Evolutionary conservation across 2,888 invertebrate species (phyloP).

Genomic region (Nomada goodeniana): DNA sequence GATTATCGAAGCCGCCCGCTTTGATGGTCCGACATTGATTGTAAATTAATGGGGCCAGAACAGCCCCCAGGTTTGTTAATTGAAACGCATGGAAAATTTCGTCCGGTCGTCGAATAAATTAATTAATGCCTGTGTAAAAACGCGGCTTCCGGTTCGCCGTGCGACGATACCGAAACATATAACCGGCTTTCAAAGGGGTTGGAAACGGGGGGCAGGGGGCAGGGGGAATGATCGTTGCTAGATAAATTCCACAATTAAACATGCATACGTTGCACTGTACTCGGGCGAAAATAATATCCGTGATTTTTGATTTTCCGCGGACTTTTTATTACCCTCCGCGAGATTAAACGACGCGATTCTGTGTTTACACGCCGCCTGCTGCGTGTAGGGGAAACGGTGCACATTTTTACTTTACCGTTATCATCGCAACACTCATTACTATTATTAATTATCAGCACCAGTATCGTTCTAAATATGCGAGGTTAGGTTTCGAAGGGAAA

Average conservation of each 20-base stretch:
- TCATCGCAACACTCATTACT: too few species aligned
- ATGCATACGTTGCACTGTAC: neutral
- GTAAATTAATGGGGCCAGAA: constrained; percentile 56
- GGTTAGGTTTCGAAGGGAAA: too few species aligned
- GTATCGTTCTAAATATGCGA: too few species aligned
- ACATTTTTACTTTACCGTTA: too few species aligned
- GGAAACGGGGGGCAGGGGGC: neutral
- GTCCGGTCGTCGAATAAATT: constrained; percentile 48
- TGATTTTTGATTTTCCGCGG: neutral
- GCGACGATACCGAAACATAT: constrained; percentile 16
- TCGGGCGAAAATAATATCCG: constrained; percentile 10
- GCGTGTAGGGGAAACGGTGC: too few species aligned
- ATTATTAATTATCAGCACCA: too few species aligned
- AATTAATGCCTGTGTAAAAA: constrained; percentile 49
- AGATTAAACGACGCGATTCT: constrained; percentile 24
- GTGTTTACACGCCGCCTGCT: constrained; percentile 22
- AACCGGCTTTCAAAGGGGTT: neutral
- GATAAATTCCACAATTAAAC: constrained; percentile 43
- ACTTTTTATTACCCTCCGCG: constrained; percentile 9
- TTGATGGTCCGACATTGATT: neutral
- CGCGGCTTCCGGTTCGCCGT: constrained; percentile 23
- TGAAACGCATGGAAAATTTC: constrained; percentile 53
- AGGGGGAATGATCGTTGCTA: constrained; percentile 14
- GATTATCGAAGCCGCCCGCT: too few species aligned
- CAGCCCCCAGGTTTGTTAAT: constrained; percentile 31